Percentiles rank a stretch among this genome's conserved stretches.
phyloP scores from a whole-genome alignment of 2,888 invertebrate species.

The Drosophila neonasuta region DNA sequence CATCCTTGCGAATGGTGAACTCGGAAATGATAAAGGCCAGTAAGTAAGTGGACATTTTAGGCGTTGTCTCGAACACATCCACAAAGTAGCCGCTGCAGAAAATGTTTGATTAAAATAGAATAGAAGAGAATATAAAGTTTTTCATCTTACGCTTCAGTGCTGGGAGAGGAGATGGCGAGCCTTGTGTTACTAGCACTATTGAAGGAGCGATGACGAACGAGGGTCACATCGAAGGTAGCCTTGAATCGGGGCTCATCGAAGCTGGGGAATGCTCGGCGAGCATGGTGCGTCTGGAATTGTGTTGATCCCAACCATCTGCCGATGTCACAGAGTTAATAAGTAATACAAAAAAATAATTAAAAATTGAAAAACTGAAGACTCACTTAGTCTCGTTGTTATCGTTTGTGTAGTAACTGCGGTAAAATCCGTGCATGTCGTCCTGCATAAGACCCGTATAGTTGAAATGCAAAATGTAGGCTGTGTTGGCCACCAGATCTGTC shows the following conservation, averaged over 20 bases:
- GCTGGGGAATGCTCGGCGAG: slow-evolving; percentile 89
- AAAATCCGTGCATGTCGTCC: slow-evolving; percentile 84
- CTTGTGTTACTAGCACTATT: slow-evolving; percentile 73
- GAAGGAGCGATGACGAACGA: slow-evolving; percentile 79
- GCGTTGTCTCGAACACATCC: slow-evolving; percentile 81
- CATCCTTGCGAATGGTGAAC: slow-evolving; percentile 79
- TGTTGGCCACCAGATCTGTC: slow-evolving; percentile 69
- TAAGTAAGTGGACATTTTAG: slow-evolving; percentile 90
- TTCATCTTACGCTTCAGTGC: slow-evolving; percentile 61
- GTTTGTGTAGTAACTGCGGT: slow-evolving; percentile 81
- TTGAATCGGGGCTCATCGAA: slow-evolving; percentile 90
- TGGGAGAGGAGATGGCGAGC: slow-evolving; percentile 22
- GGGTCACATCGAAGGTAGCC: slow-evolving; percentile 85
- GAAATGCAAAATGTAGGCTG: slow-evolving; percentile 82
- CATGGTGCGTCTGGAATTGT: slow-evolving; percentile 87
- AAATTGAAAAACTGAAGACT: slow-evolving; percentile 13
- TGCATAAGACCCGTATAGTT: slow-evolving; percentile 83
- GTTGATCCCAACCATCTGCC: slow-evolving; percentile 86
- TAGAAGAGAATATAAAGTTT: no score
- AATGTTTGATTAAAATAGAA: no score
- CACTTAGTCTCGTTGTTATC: slow-evolving; percentile 79
- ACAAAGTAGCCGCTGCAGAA: slow-evolving; percentile 53
- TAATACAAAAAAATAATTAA: background rate
- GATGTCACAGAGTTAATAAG: slow-evolving; percentile 18
- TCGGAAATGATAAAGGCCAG: slow-evolving; percentile 89